phyloP scores from a whole-genome alignment of 2,797 vertebrate genomes.

The Sandelia bainsii region DNA sequence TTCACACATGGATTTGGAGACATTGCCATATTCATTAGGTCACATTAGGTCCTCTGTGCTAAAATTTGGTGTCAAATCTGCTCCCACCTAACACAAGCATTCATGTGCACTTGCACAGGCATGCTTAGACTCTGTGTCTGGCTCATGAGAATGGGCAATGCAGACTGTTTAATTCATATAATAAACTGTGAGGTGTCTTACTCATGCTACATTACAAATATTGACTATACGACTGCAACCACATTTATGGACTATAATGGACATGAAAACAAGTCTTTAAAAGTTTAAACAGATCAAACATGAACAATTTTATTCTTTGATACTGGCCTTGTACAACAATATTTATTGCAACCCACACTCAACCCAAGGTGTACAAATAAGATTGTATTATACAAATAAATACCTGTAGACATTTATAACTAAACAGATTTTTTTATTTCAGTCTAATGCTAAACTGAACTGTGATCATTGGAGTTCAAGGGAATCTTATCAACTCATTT shows the following conservation, averaged over 20 bases:
- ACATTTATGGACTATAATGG: background rate
- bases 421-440: no score
- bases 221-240: background rate
- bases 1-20: constrained; percentile 12
- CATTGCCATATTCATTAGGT: constrained; percentile 9
- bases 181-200: background rate
- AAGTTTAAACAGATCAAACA: background rate
- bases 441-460: no score
- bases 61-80: constrained; percentile 14
- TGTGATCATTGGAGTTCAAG: background rate
- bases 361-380: no score
- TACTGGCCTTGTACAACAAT: no score
- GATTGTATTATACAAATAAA: no score
- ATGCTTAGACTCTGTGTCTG: background rate
- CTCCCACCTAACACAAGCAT: constrained; percentile 1
- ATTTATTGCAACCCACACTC: no score
- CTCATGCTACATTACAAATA: background rate
- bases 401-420: no score
- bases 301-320: background rate
- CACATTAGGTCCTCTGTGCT: background rate
- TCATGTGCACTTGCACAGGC: background rate
- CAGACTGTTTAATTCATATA: background rate
- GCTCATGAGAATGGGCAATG: background rate
- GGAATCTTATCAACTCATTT: no score
- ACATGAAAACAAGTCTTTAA: no score